Percentiles rank a stretch among this genome's conserved stretches.
Conservation (phyloP, 1,140 invertebrate species). For the Trachelipus rathkii region DNA sequence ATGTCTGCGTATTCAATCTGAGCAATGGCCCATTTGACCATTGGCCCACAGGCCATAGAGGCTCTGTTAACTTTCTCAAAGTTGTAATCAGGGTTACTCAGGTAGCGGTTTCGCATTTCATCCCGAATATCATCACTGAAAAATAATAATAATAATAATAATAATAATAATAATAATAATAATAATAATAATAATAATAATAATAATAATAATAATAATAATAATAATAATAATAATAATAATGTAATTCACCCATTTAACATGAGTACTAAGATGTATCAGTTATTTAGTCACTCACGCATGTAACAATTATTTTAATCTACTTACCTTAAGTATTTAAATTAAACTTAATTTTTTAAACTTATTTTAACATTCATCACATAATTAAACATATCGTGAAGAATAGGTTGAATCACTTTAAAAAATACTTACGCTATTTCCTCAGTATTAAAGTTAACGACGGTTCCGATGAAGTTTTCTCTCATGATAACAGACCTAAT, state of each 20-base stretch:
- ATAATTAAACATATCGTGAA: conserved; percentile 20
- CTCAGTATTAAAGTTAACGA: conserved; percentile 98
- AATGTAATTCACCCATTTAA: too few relatives aligned
- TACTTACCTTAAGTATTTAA: too few relatives aligned
- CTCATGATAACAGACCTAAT: conserved; percentile 96
- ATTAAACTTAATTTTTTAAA: too few relatives aligned
- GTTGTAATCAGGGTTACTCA: conserved; percentile 97
- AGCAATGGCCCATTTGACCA: conserved; percentile 99
- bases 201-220: too few relatives aligned
- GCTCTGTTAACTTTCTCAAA: conserved; percentile 99
- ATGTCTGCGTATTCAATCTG: conserved; percentile 99
- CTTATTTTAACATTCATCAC: too few relatives aligned
- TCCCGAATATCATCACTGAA: conserved; percentile 88
- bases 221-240: too few relatives aligned
- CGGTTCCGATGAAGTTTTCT: conserved; percentile 99
- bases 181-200: too few relatives aligned
- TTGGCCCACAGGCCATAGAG: conserved; percentile 96
- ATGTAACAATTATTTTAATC: too few relatives aligned
- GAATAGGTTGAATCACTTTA: conserved; percentile 1
- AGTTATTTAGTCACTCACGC: too few relatives aligned
- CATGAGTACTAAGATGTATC: too few relatives aligned
- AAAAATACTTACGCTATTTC: conserved; percentile 94
- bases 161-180: too few relatives aligned
- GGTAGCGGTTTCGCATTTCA: conserved; percentile 90
- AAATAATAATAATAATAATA: conserved; percentile 34